Evolutionary conservation across 1,140 invertebrate species (phyloP), one percentile per base, ranked within the genome.

Genomic region (Akabosia matsudoensis): DNA sequence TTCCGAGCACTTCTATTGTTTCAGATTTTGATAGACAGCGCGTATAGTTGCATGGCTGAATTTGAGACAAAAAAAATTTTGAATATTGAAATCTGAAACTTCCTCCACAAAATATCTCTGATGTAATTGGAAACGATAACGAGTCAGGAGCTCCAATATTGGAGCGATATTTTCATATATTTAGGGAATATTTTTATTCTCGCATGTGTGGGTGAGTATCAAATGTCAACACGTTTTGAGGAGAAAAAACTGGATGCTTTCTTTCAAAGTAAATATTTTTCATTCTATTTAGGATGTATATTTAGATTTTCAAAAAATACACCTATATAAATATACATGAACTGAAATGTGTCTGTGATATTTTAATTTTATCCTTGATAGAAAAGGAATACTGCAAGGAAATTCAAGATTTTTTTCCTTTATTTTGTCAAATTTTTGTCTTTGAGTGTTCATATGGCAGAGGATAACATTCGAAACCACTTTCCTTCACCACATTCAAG

Each of bases 51-150:
- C 37, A 45, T 45, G 37, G 37, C 7, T 45, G 18, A 7, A 45
- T 45, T 45, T 45, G 37, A 45, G 37, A 45, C 18, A 13, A 45
- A 45, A 18, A 10, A 45, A 45, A 56, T 56, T n/a, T 56, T 24
- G 54, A 56, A 56, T 56, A 56, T 56, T 56, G 54, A 13, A 56
- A 56, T 56, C n/a, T 56, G 54, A 56, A 22, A 56, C 24, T 56
- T 56, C 54, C 54, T 24, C 22, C 24, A 56, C 54, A 7, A 56
- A 24, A n/a, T 56, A n/a, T n/a, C n/a, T n/a, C n/a, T n/a, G n/a
- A n/a, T 56, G 37, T 45, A 45, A 45, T 10, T 45, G 37, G 37
- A 45, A 45, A 45, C 37, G 37, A 10, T 18, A 45, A 45, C 18
- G 7, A 45, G 37, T 10, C 7, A 45, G 18, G 7, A 7, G 18